A percentile compares a stretch with the other conserved stretches of the same genome.
Evolutionary conservation across 2,113 vertebrate genomes (phyloP).

Genomic region (Mirounga angustirostris): DNA sequence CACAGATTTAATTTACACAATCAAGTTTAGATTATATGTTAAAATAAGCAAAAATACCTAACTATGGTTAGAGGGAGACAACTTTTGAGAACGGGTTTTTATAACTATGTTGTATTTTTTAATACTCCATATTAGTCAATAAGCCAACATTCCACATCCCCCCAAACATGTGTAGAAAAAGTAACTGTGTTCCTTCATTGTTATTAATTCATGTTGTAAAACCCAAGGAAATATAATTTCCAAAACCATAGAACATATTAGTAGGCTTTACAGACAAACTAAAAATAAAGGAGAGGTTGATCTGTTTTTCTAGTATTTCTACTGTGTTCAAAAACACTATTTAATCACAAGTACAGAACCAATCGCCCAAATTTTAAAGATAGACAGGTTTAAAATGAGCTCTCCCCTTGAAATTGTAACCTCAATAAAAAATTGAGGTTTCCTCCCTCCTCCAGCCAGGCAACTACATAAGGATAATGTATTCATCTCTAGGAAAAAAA

Average conservation of each 20-base stretch:
- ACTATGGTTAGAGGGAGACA: neutral
- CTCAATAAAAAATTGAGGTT: conserved; percentile 9
- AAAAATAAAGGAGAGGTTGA: conserved; percentile 51
- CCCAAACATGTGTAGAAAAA: neutral
- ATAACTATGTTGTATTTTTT: conserved; percentile 57
- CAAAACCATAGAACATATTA: neutral
- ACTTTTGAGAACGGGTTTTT: neutral
- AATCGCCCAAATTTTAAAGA: conserved; percentile 47
- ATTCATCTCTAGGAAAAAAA: conserved; percentile 64
- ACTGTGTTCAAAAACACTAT: neutral
- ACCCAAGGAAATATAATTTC: conserved; percentile 35
- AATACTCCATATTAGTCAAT: neutral
- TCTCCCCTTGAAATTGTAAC: conserved; percentile 13
- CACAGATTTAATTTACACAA: conserved; percentile 12
- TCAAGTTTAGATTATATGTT: neutral
- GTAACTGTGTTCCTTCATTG: neutral
- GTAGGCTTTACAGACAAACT: neutral
- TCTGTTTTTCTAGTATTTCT: conserved; percentile 22
- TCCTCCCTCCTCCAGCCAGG: neutral
- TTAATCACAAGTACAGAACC: conserved; percentile 54
- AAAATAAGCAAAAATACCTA: conserved; percentile 2
- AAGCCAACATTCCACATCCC: neutral
- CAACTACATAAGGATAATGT: conserved; percentile 50
- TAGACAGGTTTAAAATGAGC: conserved; percentile 34
- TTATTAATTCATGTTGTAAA: conserved; percentile 54